A percentile compares a stretch with the other conserved stretches of the same genome.
Evolutionary conservation across 2,113 vertebrate species (phyloP).

Genomic region (Rostratula benghalensis): DNA sequence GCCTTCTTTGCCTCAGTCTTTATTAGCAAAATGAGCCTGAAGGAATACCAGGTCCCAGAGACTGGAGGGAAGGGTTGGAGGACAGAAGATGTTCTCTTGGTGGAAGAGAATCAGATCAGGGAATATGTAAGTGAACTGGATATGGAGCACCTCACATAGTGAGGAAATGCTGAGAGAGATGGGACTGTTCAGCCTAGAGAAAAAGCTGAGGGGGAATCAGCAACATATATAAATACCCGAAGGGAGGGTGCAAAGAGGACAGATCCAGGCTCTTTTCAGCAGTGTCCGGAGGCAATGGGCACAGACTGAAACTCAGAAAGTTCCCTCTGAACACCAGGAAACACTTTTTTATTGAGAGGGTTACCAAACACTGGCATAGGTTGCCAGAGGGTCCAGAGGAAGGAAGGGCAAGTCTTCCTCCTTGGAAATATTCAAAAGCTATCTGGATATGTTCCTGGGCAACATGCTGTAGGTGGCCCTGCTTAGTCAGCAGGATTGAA

Average conservation of each 20-base stretch:
- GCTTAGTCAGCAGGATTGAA: background rate
- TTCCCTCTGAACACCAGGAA: background rate
- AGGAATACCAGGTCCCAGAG: background rate
- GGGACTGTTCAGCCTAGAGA: background rate
- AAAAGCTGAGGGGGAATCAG: background rate
- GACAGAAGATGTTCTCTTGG: background rate
- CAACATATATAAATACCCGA: background rate
- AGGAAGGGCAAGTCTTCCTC: background rate
- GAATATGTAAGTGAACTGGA: background rate
- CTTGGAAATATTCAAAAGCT: background rate
- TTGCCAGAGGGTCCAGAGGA: background rate
- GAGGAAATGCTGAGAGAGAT: background rate
- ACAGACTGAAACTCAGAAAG: background rate
- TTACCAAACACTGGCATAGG: background rate
- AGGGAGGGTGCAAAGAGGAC: background rate
- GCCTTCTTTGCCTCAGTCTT: background rate
- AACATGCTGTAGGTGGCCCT: rapidly evolving
- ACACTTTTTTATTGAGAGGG: background rate
- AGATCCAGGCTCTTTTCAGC: background rate
- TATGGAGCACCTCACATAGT: background rate
- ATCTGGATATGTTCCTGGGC: background rate
- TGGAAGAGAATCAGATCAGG: background rate
- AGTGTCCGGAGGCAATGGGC: background rate
- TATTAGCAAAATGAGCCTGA: background rate
- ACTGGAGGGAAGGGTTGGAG: background rate